These are phyloP conservation scores for Coendou prehensilis DNA, from an alignment of 2,797 vertebrate species.

Conservation along the genomic window DNA sequence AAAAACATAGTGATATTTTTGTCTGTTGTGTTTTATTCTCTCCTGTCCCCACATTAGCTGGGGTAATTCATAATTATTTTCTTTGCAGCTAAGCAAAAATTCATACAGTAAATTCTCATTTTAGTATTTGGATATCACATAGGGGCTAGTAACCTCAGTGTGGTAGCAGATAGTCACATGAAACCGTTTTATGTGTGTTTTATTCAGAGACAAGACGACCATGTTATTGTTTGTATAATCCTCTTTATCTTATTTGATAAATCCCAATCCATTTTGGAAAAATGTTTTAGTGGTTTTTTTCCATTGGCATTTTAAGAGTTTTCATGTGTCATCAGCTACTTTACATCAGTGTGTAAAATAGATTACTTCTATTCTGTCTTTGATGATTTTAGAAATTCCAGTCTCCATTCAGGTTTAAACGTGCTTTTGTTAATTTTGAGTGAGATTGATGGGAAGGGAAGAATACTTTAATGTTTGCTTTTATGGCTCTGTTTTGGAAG, in stretches of 20 bases:
- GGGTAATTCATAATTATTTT: conserved; percentile 51
- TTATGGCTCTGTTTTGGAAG: conserved; percentile 22
- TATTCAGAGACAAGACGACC: not conserved
- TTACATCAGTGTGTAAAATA: not conserved
- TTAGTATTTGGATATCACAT: not conserved
- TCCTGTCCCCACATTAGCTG: not conserved
- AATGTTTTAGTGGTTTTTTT: conserved; percentile 41
- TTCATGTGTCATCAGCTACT: not conserved
- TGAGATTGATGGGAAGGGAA: not conserved
- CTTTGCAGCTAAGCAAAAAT: conserved; percentile 38
- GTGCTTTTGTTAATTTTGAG: not conserved
- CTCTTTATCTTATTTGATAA: conserved; percentile 29
- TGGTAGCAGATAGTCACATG: not conserved
- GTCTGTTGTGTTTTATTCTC: conserved; percentile 26
- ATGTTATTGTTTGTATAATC: not conserved
- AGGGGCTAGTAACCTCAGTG: not conserved
- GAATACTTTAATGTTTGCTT: not conserved
- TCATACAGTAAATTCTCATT: conserved; percentile 44
- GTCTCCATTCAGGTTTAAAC: conserved; percentile 1
- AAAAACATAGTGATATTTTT: conserved; percentile 37
- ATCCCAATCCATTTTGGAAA: not conserved
- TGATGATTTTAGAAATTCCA: conserved; percentile 42
- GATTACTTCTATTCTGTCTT: not conserved
- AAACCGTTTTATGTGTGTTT: conserved; percentile 37
- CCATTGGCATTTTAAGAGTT: conserved; percentile 53